Conservation (phyloP, 2,888 invertebrate genomes). For the Andrena camellia region DNA sequence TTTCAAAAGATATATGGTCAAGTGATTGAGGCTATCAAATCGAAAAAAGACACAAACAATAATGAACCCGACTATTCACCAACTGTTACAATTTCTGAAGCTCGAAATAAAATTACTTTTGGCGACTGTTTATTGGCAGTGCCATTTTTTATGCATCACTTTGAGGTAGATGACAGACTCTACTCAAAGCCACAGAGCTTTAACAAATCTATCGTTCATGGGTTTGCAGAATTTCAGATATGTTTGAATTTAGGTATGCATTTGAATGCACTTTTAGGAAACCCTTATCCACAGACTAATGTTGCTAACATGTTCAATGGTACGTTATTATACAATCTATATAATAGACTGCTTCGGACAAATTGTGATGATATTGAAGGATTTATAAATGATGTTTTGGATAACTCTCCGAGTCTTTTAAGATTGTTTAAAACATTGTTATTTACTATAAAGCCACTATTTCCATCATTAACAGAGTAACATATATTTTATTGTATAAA, state of each 20-base stretch:
- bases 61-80: constrained; percentile 33
- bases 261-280: constrained; percentile 89
- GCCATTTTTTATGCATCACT: constrained; percentile 87
- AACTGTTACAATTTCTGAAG: constrained; percentile 83
- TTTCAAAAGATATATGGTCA: constrained; percentile 86
- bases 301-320: constrained; percentile 90
- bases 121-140: constrained; percentile 88
- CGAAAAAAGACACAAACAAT: constrained; percentile 1
- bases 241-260: constrained; percentile 87
- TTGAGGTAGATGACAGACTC: constrained; percentile 87
- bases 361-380: constrained; percentile 86
- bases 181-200: constrained; percentile 83
- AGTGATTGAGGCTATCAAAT: constrained; percentile 44
- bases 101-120: constrained; percentile 86
- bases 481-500: no score
- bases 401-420: constrained; percentile 79
- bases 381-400: constrained; percentile 85
- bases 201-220: constrained; percentile 87
- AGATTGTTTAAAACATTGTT: constrained; percentile 71
- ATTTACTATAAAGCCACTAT: background rate
- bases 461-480: background rate
- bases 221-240: constrained; percentile 89
- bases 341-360: constrained; percentile 87
- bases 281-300: constrained; percentile 87
- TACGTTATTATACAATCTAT: constrained; percentile 91